Evolutionary conservation across 2,113 vertebrate species (phyloP), one percentile per base, ranked within the genome.

Genomic region (Bungarus multicinctus): DNA sequence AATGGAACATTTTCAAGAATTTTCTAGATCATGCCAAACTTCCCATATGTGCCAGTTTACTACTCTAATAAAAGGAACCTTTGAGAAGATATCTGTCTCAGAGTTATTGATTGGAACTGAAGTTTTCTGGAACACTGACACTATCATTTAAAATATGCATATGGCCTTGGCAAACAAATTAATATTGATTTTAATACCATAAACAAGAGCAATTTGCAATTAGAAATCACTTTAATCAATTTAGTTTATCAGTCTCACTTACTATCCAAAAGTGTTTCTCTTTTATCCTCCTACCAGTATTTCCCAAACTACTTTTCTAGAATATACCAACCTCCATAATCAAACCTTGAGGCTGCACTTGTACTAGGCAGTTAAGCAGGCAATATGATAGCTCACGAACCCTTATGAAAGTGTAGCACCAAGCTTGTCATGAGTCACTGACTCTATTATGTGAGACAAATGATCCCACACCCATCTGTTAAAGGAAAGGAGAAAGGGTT

Each of bases 391-490:
- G 30, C 88, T 90, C 81, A 90, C 8, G 22, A 86, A 22, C 81
- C 55, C 43, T 93, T 90, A 47, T 87, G 92, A 81, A 93, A 74
- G 92, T 81, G n/a, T 52, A 64, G 89, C 47, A 25, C 89, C 92
- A 53, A 93, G 47, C 39, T 16, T 90, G 92, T 39, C 60, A 52
- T 90, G 92, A 93, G 23, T 90, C 89, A 93, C n/a, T 86, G 54
- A 23, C 55, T 64, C 55, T 55, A 90, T 90, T 43, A 93, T 64
- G 55, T 27, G 85, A 93, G 92, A 58, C 74, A 92, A 93, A 23
- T 87, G 74, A 93, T 90, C 89, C 89, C 64, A 93, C 92, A 90
- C 14, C 92, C 92, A 93, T 93, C 92, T 93, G 92, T 87, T 89
- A 90, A 90, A 93, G 86, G 45, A 47, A 22, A 64, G 81, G 45